These are phyloP conservation scores for Sylvilagus bachmani DNA, from an alignment of 2,113 vertebrate genomes.

Conservation along the genomic window DNA sequence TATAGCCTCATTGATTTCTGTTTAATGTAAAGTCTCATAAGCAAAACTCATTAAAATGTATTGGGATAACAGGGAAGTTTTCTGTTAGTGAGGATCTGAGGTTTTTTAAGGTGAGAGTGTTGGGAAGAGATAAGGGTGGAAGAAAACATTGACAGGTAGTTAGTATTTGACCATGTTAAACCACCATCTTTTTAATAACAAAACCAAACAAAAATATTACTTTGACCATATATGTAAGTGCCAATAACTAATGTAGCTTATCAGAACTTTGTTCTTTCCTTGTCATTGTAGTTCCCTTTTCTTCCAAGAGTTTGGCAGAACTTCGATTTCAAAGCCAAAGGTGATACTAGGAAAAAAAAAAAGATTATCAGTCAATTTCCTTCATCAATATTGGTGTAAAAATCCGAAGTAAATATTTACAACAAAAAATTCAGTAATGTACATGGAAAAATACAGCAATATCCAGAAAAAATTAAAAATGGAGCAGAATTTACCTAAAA, in stretches of 20 bases:
- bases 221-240: background rate
- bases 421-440: background rate
- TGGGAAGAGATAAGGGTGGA: background rate
- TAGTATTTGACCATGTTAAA: conserved; percentile 3
- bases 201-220: background rate
- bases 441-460: background rate
- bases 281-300: background rate
- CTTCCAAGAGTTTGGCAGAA: background rate
- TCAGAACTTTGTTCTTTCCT: background rate
- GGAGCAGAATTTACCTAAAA: background rate
- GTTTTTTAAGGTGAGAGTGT: background rate
- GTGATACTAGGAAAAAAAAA: background rate
- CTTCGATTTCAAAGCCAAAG: background rate
- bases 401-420: conserved; percentile 12
- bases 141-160: conserved; percentile 13
- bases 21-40: conserved; percentile 37
- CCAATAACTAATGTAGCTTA: background rate
- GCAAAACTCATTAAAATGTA: background rate
- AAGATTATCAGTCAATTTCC: background rate
- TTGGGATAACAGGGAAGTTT: background rate
- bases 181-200: background rate
- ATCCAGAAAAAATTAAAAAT: background rate
- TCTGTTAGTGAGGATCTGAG: background rate
- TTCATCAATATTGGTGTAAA: conserved; percentile 7
- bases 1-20: background rate